Evolutionary conservation across 2,797 vertebrate genomes (phyloP).

Genomic region (Vireo griseus): DNA sequence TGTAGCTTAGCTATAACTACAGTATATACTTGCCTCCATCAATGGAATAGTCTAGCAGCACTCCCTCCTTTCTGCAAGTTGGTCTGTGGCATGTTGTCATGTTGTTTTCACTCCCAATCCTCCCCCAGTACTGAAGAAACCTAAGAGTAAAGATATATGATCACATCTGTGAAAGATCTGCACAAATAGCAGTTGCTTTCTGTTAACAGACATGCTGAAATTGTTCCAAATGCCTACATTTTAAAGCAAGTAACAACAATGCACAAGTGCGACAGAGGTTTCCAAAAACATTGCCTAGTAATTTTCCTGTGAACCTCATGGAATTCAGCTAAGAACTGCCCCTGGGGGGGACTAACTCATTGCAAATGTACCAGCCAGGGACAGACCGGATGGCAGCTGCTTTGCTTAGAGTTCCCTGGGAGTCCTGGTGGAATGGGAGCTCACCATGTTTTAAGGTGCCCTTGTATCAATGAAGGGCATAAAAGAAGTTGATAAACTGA

Average conservation of each 20-base stretch:
- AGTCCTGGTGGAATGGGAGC: background rate
- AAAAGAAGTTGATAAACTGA: background rate
- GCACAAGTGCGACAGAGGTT: background rate
- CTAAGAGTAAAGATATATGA: conserved; percentile 66
- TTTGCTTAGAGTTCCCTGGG: background rate
- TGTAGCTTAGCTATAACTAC: background rate
- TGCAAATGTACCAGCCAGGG: background rate
- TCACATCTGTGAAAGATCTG: background rate
- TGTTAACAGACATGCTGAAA: background rate
- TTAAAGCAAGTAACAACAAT: background rate
- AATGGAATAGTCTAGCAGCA: conserved; percentile 92
- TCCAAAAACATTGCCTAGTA: background rate
- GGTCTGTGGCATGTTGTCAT: conserved; percentile 94
- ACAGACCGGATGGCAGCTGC: background rate
- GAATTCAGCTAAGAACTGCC: background rate
- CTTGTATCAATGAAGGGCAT: background rate
- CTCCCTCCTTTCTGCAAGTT: conserved; percentile 92
- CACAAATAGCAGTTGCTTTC: background rate
- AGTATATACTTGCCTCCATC: conserved; percentile 84
- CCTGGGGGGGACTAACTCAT: background rate
- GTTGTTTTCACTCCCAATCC: conserved; percentile 95
- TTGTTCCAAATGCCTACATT: background rate
- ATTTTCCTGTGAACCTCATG: background rate
- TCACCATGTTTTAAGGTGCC: background rate
- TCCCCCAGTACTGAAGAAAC: conserved; percentile 98